Evolutionary conservation across 2,797 vertebrate genomes (phyloP), one percentile per base, ranked within the genome.

Genomic region (Acipenser ruthenus): DNA sequence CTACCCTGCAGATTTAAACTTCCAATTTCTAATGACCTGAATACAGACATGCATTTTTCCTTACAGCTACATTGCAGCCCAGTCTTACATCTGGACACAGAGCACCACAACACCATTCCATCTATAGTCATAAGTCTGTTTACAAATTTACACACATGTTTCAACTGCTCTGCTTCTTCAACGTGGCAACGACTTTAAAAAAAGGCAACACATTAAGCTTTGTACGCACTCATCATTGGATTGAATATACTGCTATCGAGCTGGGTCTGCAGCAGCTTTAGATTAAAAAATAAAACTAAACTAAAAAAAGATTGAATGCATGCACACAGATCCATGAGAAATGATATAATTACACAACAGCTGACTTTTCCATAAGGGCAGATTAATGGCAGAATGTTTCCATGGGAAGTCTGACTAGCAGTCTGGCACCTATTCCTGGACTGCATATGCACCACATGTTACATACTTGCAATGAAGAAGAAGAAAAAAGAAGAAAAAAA

Each of bases 321-420:
- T 59, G 47, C 63, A 18, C 47, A 15, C 0, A 60, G 10, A 66
- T 66, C 60, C 65, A 66, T 49, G 50, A 66, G 60, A 66, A 5
- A 12, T n/a, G 7, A 23, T 61, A 60, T 50, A 49, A 6, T 53
- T 9, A 48, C 55, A 49, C n/a, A 69, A 60, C 49, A 9, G 56
- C 50, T 65, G 50, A 47, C 18, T 60, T 65, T 69, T 69, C 59
- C 59, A 67, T 49, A 60, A 64, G 18, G 56, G 18, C 48, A 23
- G 55, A 66, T 55, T 50, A 63, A n/a, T 15, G 37, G 1, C 47
- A 11, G 8, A 23, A 23, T 37, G 10, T 23, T 62, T 37, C 60
- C 13, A 8, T 9, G 60, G 8, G 60, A 37, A n/a, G 2, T 9
- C 48, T 10, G 6, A 52, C 52, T 64, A 49, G 9, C 49, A 37